phyloP scores from a whole-genome alignment of 2,797 vertebrate genomes.

The Helicolenus hilgendorfi region DNA sequence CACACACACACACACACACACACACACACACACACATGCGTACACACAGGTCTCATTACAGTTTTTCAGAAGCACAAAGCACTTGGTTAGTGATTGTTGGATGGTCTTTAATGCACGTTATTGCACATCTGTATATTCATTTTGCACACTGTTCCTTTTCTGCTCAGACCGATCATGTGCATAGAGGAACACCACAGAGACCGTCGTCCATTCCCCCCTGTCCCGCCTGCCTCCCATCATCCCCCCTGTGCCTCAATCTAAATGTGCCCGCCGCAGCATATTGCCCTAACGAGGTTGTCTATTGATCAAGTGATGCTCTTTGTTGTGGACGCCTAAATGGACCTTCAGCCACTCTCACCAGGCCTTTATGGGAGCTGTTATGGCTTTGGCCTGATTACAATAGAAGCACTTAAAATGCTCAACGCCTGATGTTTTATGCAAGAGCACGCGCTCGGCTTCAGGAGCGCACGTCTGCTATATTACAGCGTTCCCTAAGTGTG shows the following conservation, averaged over 20 bases:
- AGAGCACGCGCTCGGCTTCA: constrained; percentile 54
- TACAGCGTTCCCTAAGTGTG: constrained; percentile 37
- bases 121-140: constrained; percentile 21
- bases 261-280: constrained; percentile 73
- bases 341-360: constrained; percentile 73
- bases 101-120: constrained; percentile 13
- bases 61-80: constrained; percentile 47
- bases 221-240: constrained; percentile 45
- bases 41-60: constrained; percentile 55
- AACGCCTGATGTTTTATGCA: constrained; percentile 84
- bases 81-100: constrained; percentile 54
- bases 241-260: constrained; percentile 47
- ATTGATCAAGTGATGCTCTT: constrained; percentile 85
- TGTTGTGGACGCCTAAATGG: constrained; percentile 80
- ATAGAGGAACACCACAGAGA: background rate
- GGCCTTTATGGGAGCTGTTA: constrained; percentile 76
- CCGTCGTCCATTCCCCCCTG: background rate
- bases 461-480: constrained; percentile 51
- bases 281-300: constrained; percentile 82
- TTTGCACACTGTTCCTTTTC: constrained; percentile 26
- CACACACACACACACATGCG: constrained; percentile 18
- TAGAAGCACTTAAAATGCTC: constrained; percentile 85
- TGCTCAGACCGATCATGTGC: background rate
- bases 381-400: constrained; percentile 81
- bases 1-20: constrained; percentile 32